Evolutionary conservation across 2,113 vertebrate genomes (phyloP).

Genomic region (Erinaceus europaeus): DNA sequence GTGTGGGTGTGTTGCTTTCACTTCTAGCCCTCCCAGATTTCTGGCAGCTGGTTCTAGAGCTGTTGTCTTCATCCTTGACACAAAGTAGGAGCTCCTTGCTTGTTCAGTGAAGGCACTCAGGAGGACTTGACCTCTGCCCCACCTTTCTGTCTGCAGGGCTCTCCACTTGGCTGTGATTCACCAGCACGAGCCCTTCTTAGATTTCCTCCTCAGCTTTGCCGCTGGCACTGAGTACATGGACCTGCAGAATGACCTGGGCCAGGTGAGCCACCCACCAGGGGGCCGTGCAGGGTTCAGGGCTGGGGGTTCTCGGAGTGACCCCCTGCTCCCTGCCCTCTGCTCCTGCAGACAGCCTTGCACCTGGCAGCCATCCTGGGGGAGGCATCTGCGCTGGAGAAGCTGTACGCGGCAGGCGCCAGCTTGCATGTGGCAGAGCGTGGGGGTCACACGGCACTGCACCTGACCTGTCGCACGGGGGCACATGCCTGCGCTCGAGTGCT

Average conservation of each 20-base stretch:
- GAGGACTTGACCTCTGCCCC: background rate
- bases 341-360: constrained; percentile 83
- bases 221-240: constrained; percentile 82
- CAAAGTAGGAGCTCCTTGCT: background rate
- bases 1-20: too few relatives aligned
- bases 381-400: constrained; percentile 73
- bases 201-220: constrained; percentile 80
- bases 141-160: constrained; percentile 65
- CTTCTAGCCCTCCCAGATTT: background rate
- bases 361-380: constrained; percentile 84
- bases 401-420: constrained; percentile 77
- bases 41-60: background rate
- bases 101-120: background rate
- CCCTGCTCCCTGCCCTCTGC: background rate
- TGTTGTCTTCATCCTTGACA: background rate
- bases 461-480: constrained; percentile 80
- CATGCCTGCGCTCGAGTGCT: constrained; percentile 70
- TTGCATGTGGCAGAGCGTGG: constrained; percentile 78
- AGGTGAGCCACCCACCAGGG: constrained; percentile 73
- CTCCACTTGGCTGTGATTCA: constrained; percentile 86
- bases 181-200: constrained; percentile 83
- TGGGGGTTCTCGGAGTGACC: background rate
- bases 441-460: constrained; percentile 84
- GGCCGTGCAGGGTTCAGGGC: background rate
- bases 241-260: constrained; percentile 86